These are phyloP conservation scores for Stenolophus ochropezus DNA, from an alignment of 2,888 invertebrate species.

Conservation along the genomic window DNA sequence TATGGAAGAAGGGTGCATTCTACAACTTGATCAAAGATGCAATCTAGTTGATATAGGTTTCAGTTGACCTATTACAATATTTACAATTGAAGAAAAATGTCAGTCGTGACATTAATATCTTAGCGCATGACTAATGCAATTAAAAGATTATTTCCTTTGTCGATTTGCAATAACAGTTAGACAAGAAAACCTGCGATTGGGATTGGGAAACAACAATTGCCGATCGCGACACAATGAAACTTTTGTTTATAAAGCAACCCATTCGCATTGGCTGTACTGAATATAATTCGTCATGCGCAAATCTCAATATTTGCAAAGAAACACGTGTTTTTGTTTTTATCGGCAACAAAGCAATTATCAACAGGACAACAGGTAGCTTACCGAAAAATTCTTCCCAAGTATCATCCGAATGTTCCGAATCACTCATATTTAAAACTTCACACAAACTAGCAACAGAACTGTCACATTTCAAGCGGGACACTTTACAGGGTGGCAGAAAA, in stretches of 20 bases:
- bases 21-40: no score
- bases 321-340: conserved; percentile 40
- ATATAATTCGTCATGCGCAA: conserved; percentile 2
- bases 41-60: no score
- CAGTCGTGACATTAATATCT: conserved; percentile 50
- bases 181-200: conserved; percentile 11
- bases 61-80: no score
- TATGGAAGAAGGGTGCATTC: no score
- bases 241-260: conserved; percentile 20
- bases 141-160: conserved; percentile 48
- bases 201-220: conserved; percentile 8
- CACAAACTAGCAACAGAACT: conserved; percentile 52
- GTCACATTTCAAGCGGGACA: conserved; percentile 61
- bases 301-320: conserved; percentile 12
- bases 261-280: background rate
- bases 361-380: conserved; percentile 65
- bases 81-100: no score
- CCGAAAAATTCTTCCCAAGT: conserved; percentile 72
- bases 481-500: conserved; percentile 16
- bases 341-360: conserved; percentile 35
- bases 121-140: conserved; percentile 50
- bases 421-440: conserved; percentile 68
- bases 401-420: conserved; percentile 68
- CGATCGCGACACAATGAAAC: conserved; percentile 25
- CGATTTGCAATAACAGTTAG: conserved; percentile 36